Evolutionary conservation across 2,113 vertebrate species (phyloP), one percentile per base, ranked within the genome.

Genomic region (Mormyrus lacerda): DNA sequence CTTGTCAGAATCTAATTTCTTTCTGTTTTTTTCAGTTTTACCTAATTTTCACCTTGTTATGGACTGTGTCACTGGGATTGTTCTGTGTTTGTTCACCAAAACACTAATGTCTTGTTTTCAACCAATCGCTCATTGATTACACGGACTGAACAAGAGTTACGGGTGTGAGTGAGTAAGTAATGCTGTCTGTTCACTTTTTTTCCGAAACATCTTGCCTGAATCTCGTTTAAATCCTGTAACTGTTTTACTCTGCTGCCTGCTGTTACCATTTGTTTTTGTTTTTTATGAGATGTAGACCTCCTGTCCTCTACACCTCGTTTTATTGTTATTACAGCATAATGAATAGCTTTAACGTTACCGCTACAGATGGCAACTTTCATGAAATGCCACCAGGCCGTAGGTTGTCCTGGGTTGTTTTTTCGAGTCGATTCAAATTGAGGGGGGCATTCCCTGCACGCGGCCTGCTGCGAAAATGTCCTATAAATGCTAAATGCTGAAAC

Each of bases 51-150:
- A 48, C 39, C 35, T 27, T 69, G 58, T 65, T 90, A 90, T 91
- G 92, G 91, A 89, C 91, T 92, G 94, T 95, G 95, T 96, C 95
- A 94, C 93, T 92, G 91, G 91, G 91, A 90, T 90, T 95, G 95
- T 96, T 93, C 93, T 96, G 95, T 96, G 94, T 95, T 91, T 95
- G 94, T 95, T 95, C 94, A 94, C 93, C 92, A 96, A 95, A 96
- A 94, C 95, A 96, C 96, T 96, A 96, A 96, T 96, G 96, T 96
- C 96, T 96, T 96, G 95, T 96, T 96, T 96, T 96, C 94, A 96
- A 96, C 95, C 94, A 95, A 95, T 94, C 91, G 94, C 94, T 95
- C 94, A 94, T 96, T 96, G 96, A 95, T 95, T 94, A 95, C 94
- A 95, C 94, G 96, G 96, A 96, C 94, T 95, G 92, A 94, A 94